Conservation (phyloP, 2,113 vertebrate species). For the Tonatia bakeri region DNA sequence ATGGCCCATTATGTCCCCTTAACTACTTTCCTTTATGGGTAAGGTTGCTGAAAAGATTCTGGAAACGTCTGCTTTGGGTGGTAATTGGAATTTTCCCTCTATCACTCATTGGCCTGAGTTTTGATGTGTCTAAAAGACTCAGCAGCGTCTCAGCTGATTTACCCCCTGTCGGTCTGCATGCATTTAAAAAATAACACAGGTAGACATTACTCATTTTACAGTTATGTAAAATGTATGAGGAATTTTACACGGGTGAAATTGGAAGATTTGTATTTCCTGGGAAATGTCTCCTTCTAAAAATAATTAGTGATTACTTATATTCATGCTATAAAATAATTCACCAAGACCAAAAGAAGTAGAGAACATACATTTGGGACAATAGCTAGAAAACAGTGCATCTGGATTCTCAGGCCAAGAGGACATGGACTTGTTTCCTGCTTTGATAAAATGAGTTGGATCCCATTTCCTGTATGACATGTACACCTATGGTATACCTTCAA, state of each 20-base stretch:
- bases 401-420: background rate
- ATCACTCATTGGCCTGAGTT: background rate
- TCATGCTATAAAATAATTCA: background rate
- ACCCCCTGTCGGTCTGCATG: background rate
- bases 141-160: background rate
- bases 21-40: background rate
- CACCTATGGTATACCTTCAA: background rate
- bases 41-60: background rate
- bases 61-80: background rate
- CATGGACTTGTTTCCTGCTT: background rate
- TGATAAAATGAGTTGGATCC: background rate
- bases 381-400: background rate
- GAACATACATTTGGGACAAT: background rate
- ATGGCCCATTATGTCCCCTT: constrained; percentile 9
- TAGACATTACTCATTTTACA: background rate
- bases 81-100: background rate
- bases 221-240: background rate
- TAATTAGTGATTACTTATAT: background rate
- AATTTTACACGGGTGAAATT: background rate
- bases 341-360: background rate
- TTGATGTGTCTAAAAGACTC: background rate
- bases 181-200: background rate
- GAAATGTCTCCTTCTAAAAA: background rate
- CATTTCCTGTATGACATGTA: background rate
- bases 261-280: background rate